Evolutionary conservation across 2,113 vertebrate species (phyloP), one percentile per base, ranked within the genome.

Genomic region (Phainopepla nitens): DNA sequence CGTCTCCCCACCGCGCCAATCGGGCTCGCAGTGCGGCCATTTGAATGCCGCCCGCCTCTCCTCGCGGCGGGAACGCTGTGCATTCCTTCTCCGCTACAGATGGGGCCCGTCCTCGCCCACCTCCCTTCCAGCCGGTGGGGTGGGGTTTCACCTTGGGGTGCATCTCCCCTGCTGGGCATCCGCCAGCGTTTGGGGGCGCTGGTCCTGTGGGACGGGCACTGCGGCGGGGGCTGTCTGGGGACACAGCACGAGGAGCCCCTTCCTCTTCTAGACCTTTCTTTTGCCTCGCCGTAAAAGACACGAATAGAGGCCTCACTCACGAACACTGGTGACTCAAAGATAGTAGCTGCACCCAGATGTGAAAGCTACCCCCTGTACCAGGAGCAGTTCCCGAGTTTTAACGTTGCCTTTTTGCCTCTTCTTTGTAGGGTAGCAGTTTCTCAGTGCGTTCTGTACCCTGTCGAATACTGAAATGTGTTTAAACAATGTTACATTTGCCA

Each of bases 21-120:
- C 90, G 73, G 78, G 78, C 90, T 84, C 36, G 68, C 64, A 2
- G 77, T 9, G 78, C 69, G 2, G 85, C 73, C 3, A 42, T 95
- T 96, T 75, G 91, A 94, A 93, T 7, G 8, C n/a, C 23, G 81
- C 95, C 87, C 92, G 90, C 91, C 86, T 66, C 71, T 31, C 14
- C 64, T 8, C 7, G 51, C 65, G 82, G 94, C 91, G 75, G 89
- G 82, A 83, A 6, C 35, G 44, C 28, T 0, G 57, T 2, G 54
- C 33, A 0, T 49, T n/a, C 73, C 53, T 81, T 22, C 42, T 35
- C 25, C 9, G 65, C 53, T 19, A 5, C 2, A 10, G 25, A 21
- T 1, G 33, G 56, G 82, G n/a, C 29, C 68, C 29, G 0, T 21
- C 15, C 88, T 56, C 53, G 11, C 36, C 8, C 53, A 5, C 15